Conservation (phyloP, 1,140 invertebrate genomes). For the Bradysia coprophila region DNA sequence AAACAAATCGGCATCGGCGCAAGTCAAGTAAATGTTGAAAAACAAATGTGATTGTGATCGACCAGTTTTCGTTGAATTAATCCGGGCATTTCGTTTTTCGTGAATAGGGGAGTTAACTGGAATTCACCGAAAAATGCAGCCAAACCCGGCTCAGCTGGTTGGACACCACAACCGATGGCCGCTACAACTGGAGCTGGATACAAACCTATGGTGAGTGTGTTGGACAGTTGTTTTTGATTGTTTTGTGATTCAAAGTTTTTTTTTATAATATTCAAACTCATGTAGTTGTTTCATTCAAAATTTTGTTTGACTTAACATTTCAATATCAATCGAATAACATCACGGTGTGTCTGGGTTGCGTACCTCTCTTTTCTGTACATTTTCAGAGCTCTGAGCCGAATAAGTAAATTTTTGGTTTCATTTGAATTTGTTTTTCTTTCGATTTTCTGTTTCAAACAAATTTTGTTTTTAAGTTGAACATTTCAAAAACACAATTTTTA, state of each 20-base stretch:
- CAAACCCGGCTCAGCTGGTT: constrained; percentile 48
- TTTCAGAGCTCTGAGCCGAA: too few relatives aligned
- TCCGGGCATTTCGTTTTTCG: not conserved
- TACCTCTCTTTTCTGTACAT: not conserved
- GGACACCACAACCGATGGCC: constrained; percentile 71
- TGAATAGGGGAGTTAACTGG: constrained; percentile 54
- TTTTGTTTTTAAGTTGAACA: too few relatives aligned
- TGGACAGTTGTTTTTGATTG: constrained; percentile 3
- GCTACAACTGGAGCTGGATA: constrained; percentile 68
- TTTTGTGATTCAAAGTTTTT: not conserved
- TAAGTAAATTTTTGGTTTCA: too few relatives aligned
- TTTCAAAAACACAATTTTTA: not conserved
- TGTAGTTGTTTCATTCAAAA: not conserved
- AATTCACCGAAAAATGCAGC: constrained; percentile 69
- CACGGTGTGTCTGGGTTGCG: not conserved
- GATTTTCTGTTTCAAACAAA: too few relatives aligned
- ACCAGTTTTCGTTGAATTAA: not conserved
- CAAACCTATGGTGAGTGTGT: constrained; percentile 55
- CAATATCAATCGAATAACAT: not conserved
- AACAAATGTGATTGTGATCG: constrained; percentile 9
- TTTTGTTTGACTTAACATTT: not conserved
- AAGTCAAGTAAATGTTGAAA: constrained; percentile 42
- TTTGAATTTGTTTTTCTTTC: not conserved
- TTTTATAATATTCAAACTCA: not conserved
- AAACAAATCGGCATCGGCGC: constrained; percentile 54